Evolutionary conservation across 1,140 invertebrate species (phyloP).

Genomic region (Ganaspis sp.): DNA sequence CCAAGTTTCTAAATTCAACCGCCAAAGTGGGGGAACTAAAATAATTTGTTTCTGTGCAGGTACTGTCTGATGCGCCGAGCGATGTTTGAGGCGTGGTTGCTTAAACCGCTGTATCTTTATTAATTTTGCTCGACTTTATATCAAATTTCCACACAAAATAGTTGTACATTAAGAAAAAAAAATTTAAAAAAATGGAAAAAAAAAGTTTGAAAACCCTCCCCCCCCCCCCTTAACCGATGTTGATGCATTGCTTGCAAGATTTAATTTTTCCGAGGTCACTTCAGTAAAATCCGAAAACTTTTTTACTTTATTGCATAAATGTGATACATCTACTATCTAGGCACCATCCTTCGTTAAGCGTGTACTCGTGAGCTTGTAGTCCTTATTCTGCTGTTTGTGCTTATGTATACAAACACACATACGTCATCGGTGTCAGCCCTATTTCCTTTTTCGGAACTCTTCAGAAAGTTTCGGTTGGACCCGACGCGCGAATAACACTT

Average conservation of each 20-base stretch:
- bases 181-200: too few species aligned
- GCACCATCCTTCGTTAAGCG: slow-evolving; percentile 1
- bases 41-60: too few species aligned
- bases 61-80: too few species aligned
- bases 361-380: background rate
- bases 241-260: background rate
- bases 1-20: too few species aligned
- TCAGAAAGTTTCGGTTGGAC: background rate
- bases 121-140: too few species aligned
- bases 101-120: too few species aligned
- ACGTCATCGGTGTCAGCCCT: background rate
- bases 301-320: slow-evolving; percentile 33
- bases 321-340: slow-evolving; percentile 41
- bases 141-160: too few species aligned
- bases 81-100: too few species aligned
- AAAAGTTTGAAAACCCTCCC: too few species aligned
- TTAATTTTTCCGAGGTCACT: background rate
- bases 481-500: background rate
- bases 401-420: background rate
- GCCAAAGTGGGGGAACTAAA: too few species aligned
- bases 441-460: background rate
- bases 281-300: background rate
- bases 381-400: background rate
- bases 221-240: background rate
- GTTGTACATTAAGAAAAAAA: too few species aligned